Base-by-base conservation (phyloP, 2,113 vertebrate genomes). In the Solenodon paradoxus region DNA sequence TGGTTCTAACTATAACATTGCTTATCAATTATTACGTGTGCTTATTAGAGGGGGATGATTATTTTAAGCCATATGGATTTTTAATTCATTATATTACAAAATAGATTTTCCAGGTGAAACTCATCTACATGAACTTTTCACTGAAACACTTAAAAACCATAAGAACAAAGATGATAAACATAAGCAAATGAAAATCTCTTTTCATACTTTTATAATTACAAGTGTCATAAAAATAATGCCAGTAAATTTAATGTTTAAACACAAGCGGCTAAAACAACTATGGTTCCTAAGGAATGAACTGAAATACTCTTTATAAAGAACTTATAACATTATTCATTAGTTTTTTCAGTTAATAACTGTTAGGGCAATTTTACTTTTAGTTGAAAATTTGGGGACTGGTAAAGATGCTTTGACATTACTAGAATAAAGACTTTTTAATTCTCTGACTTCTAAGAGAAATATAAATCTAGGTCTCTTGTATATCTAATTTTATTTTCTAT, bases 371-470 rank as follows among this genome's bases (percentile, higher is more conserved):
- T 57, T 88, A 55, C 74, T 89, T 93, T 80, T 68, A 78, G 32
- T 49, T 68, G 24, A 53, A 63, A 19, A 13, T 32, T 30, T 28
- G 32, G 26, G 40, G 61, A 15, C 13, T 69, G 7, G 64, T 32
- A 93, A 93, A 84, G 85, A 61, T 35, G 12, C 3, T 20, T 59
- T 71, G 5, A 45, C 11, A 28, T n/a, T 72, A 38, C 3, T 64
- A 69, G 20, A 49, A 81, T 51, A 85, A 88, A 83, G 26, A 0
- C 40, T 51, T 12, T 24, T 71, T 19, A 47, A 74, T 84, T 77
- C 47, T 78, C 32, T 88, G 7, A 55, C 49, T 64, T 78, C 20
- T 95, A 30, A 77, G 28, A 45, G 80, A 90, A 91, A 38, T 42
- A 45, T n/a, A 74, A 79, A 83, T 24, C 5, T 61, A 35, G n/a